Evolutionary conservation across 1,140 invertebrate genomes (phyloP).

Genomic region (Bombus confusus): DNA sequence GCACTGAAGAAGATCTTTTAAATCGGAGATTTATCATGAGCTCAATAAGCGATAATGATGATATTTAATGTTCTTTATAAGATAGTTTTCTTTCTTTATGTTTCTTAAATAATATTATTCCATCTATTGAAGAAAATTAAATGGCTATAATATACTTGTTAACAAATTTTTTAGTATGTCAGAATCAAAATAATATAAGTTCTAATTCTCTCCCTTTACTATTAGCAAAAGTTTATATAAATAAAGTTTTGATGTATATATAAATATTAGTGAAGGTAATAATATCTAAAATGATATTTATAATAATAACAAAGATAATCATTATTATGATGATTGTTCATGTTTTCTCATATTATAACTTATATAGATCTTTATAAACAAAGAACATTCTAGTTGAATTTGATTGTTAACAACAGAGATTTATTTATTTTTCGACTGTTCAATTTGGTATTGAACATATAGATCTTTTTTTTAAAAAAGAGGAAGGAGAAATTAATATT

Average conservation of each 20-base stretch:
- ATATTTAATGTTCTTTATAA: conserved; percentile 70
- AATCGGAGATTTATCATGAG: conserved; percentile 74
- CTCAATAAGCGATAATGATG: conserved; percentile 75
- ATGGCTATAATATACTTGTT: conserved; percentile 28
- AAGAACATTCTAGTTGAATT: conserved; percentile 52
- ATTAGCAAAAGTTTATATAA: conserved; percentile 4
- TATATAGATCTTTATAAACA: conserved; percentile 39
- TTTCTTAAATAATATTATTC: conserved; percentile 4
- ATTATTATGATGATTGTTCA: conserved; percentile 41
- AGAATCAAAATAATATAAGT: conserved; percentile 38
- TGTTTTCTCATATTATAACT: conserved; percentile 22
- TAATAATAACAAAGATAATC: conserved; percentile 5
- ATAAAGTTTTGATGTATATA: conserved; percentile 9
- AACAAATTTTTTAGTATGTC: conserved; percentile 16
- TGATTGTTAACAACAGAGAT: conserved; percentile 64
- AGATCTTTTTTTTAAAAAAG: conserved; percentile 47
- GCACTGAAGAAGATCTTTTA: conserved; percentile 71
- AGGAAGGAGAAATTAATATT: conserved; percentile 42
- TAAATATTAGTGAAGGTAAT: conserved; percentile 35
- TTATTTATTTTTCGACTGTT: conserved; percentile 65
- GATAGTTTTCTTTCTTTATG: neutral
- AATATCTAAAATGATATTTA: conserved; percentile 5
- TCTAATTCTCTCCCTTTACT: neutral
- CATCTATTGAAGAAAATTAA: neutral
- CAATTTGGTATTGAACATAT: conserved; percentile 46